A percentile compares a stretch with the other conserved stretches of the same genome.
Evolutionary conservation across 2,113 vertebrate species (phyloP).

Genomic region (Oceanodroma tethys): DNA sequence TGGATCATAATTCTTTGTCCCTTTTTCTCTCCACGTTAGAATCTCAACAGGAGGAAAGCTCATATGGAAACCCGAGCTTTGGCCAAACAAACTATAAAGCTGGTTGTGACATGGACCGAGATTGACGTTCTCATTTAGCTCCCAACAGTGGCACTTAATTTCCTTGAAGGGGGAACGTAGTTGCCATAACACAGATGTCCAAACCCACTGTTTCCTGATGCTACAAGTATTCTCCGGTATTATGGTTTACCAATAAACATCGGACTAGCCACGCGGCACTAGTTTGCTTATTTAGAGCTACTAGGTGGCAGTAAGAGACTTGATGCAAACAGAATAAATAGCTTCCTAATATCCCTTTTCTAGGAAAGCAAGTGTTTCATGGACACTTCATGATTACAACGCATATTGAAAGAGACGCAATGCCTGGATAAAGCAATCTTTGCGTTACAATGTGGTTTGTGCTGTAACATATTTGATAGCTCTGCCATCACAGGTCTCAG

Average conservation of each 20-base stretch:
- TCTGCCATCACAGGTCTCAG: not conserved
- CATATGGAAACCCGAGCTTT: not conserved
- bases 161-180: not conserved
- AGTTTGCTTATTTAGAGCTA: not conserved
- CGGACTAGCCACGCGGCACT: not conserved
- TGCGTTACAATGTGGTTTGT: not conserved
- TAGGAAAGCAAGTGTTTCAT: not conserved
- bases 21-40: not conserved
- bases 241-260: not conserved
- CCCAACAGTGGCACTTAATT: not conserved
- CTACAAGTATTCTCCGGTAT: not conserved
- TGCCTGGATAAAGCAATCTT: not conserved
- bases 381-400: not conserved
- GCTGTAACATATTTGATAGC: not conserved
- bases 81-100: not conserved
- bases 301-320: not conserved
- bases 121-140: not conserved
- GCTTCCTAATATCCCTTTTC: not conserved
- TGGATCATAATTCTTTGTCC: not conserved
- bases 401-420: accelerated
- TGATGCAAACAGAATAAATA: not conserved
- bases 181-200: not conserved
- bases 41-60: not conserved
- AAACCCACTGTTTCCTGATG: not conserved
- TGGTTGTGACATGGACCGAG: not conserved